Evolutionary conservation across 2,888 invertebrate species (phyloP), one percentile per base, ranked within the genome.

Genomic region (Aphidoletes aphidimyza): DNA sequence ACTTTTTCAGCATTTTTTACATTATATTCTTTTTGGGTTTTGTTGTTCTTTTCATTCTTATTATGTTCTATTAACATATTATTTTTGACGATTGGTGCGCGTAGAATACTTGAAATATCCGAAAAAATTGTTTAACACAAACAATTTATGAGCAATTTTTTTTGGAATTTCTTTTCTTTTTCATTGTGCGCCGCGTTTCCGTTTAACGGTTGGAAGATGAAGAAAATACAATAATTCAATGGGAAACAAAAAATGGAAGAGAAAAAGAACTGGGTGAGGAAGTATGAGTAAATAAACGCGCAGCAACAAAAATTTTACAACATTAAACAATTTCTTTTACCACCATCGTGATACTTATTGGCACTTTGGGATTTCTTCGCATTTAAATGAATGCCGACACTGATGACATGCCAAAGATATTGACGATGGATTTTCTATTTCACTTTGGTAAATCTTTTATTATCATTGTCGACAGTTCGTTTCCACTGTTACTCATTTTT

Each of bases 71-170:
- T 17, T 0, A 69, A 69, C 30, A 69, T 69, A 69, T 69, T 69
- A 54, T 54, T 54, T 11, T 69, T 69, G 26, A 30, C 11, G 17
- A 54, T 54, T n/a, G 54, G 22, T 11, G 26, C 54, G 42, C 42
- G 54, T 26, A 22, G 54, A 69, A 69, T 54, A 19, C 54, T 22
- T 26, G 22, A n/a, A 30, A 30, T 30, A 69, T 69, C 69, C 17
- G n/a, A n/a, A 30, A 69, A 69, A 69, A 69, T 30, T 69, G 69
- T 69, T 69, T 30, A 69, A 69, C 69, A 34, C 69, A 26, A 69
- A 54, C 54, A 54, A 54, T 54, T 54, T 54, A 54, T 19, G 54
- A 54, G 69, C 69, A 69, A 69, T 69, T 30, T 69, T n/a, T n/a
- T n/a, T 69, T 30, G 0, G 30, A 14, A 47, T 47, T 47, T 47